Evolutionary conservation across 2,888 invertebrate genomes (phyloP).

Genomic region (Caprella mutica): DNA sequence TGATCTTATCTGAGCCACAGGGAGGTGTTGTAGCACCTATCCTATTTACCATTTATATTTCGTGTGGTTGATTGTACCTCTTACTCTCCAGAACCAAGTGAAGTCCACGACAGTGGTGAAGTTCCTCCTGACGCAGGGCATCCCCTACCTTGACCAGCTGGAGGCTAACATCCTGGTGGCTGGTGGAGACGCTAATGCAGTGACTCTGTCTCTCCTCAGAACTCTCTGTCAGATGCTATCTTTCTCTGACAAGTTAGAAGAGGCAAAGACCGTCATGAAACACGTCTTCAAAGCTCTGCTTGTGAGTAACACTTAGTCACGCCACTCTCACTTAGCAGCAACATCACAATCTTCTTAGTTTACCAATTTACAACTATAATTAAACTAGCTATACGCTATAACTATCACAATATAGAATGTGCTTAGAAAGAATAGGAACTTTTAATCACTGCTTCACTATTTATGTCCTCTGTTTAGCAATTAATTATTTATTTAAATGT

Average conservation of each 20-base stretch:
- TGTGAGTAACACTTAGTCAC: slow-evolving; percentile 52
- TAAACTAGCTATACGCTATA: no score
- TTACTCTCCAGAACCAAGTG: slow-evolving; percentile 57
- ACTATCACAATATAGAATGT: no score
- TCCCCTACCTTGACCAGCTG: slow-evolving; percentile 61
- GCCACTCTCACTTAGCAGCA: no score
- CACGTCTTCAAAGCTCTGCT: slow-evolving; percentile 64
- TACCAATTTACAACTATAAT: no score
- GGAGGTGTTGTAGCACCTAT: no score
- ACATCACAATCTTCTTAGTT: no score
- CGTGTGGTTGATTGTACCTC: no score
- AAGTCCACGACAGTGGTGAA: slow-evolving; percentile 72
- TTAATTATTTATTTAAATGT: no score
- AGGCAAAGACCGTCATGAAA: slow-evolving; percentile 56
- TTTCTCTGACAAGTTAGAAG: slow-evolving; percentile 63
- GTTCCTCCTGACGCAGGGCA: slow-evolving; percentile 71
- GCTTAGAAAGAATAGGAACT: no score
- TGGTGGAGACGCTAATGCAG: slow-evolving; percentile 43
- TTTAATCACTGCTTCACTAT: no score
- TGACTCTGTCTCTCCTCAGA: slow-evolving; percentile 60
- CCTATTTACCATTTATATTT: no score
- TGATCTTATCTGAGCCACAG: slow-evolving; percentile 32
- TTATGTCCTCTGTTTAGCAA: no score
- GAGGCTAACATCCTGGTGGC: slow-evolving; percentile 49
- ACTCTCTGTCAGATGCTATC: slow-evolving; percentile 74